Conservation (phyloP, 2,888 invertebrate genomes). For the Heliconius aoede region DNA sequence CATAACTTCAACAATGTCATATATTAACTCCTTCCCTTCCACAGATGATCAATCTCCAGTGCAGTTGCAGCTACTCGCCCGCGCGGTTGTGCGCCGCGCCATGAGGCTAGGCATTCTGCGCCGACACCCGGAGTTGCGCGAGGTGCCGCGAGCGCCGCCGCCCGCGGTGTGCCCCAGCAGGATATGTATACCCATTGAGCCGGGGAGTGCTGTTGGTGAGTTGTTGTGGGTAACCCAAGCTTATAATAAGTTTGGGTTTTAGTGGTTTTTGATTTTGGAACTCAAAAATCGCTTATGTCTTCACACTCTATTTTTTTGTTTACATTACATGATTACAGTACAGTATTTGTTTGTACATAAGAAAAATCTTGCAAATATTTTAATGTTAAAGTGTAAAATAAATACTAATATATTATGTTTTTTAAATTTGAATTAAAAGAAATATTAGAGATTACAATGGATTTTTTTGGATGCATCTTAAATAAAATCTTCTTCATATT, state of each 20-base stretch:
- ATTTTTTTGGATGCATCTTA: too few species aligned
- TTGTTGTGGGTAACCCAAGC: slow-evolving; percentile 31
- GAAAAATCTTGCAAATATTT: too few species aligned
- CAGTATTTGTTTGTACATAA: too few species aligned
- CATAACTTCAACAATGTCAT: background rate
- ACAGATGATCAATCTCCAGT: slow-evolving; percentile 66
- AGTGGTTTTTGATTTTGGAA: too few species aligned
- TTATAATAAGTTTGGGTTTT: too few species aligned
- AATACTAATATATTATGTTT: background rate
- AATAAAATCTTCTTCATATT: too few species aligned
- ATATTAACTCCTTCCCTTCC: background rate
- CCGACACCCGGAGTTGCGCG: slow-evolving; percentile 64
- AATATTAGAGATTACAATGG: background rate
- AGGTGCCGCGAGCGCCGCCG: slow-evolving; percentile 50
- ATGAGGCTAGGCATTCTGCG: slow-evolving; percentile 61
- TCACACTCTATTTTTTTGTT: too few species aligned
- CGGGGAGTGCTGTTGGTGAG: slow-evolving; percentile 66
- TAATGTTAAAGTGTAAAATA: background rate
- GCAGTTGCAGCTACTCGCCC: slow-evolving; percentile 66
- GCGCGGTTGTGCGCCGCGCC: slow-evolving; percentile 59
- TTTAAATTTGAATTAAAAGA: background rate
- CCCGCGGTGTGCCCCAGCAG: slow-evolving; percentile 49
- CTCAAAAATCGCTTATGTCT: too few species aligned
- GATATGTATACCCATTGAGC: slow-evolving; percentile 58
- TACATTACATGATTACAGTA: too few species aligned